Base-by-base conservation (phyloP, 2,888 invertebrate species). In the Sarcophaga rosellei region DNA sequence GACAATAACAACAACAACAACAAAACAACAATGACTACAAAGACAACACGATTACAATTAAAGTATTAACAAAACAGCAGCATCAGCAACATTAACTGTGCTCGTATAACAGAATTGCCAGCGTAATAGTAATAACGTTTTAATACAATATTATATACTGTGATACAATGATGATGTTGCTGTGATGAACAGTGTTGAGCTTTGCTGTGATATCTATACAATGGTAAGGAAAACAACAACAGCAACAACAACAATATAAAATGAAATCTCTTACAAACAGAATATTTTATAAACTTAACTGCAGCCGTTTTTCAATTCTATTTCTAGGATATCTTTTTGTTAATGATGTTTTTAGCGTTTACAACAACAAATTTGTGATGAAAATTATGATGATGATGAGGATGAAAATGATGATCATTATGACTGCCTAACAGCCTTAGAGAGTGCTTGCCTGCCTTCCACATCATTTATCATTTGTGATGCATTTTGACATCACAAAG, bases 401-500 rank as follows among this genome's bases (percentile, higher is more conserved):
- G 17, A 17, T 53, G 53, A 53, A 53, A 53, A 53, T 53, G 15
- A 53, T 53, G 53, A 53, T 53, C 12, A 15, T 17, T 1, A 53
- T 15, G 53, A 17, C 12, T 53, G 53, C 35, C 10, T 35, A 35
- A 35, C 35, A 35, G 35, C 10, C 10, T 35, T 35, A 35, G 10
- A 8, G 35, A 35, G 35, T 35, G 35, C 1, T 59, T 68, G 81
- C 63, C 62, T 44, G n/a, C 47, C 5, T 81, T 75, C n/a, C 35
- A 47, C 57, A 45, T 75, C 70, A 63, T 81, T 25, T 70, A 35
- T 65, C 65, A 76, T 76, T 76, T 70, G 70, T 63, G 76, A 63
- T 70, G 76, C 35, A 35, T 57, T 76, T 45, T 72, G 76, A 72
- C 65, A 81, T 57, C 21, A 47, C 23, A 69, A 75, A 81, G 75